Conservation (phyloP, 1,140 invertebrate species). For the Neelides sp. region DNA sequence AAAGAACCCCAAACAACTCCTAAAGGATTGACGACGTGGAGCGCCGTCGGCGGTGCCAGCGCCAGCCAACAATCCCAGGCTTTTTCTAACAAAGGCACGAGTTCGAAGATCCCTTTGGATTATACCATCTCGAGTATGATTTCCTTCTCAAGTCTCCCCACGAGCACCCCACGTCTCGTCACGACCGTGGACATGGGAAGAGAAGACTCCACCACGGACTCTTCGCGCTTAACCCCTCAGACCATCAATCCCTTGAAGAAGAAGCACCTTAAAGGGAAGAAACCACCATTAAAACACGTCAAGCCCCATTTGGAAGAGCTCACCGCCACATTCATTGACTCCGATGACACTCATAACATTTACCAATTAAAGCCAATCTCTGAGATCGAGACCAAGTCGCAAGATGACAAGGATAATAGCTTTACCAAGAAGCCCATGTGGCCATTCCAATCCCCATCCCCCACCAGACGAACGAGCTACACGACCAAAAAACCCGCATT, state of each 20-base stretch:
- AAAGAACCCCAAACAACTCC: conserved; percentile 17
- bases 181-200: neutral
- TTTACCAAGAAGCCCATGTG: conserved; percentile 14
- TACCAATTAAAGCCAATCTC: conserved; percentile 16
- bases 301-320: conserved; percentile 24
- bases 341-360: conserved; percentile 23
- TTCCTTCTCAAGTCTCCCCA: too few relatives aligned
- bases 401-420: too few relatives aligned
- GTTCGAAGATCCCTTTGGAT: conserved; percentile 20
- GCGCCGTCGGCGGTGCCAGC: conserved; percentile 17
- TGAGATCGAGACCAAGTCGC: conserved; percentile 4
- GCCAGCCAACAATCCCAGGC: neutral
- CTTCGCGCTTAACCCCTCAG: neutral
- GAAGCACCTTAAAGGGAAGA: conserved; percentile 11
- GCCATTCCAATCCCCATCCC: conserved; percentile 14
- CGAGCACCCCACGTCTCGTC: too few relatives aligned
- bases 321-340: conserved; percentile 14
- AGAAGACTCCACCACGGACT: conserved; percentile 6
- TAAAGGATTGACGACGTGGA: conserved; percentile 30
- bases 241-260: neutral
- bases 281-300: conserved; percentile 25
- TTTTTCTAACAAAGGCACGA: conserved; percentile 15
- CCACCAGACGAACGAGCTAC: neutral
- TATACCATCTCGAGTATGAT: conserved; percentile 24
- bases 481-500: conserved; percentile 19